Conservation (phyloP, 1,140 invertebrate species). For the Drosophila nigrodunni region DNA sequence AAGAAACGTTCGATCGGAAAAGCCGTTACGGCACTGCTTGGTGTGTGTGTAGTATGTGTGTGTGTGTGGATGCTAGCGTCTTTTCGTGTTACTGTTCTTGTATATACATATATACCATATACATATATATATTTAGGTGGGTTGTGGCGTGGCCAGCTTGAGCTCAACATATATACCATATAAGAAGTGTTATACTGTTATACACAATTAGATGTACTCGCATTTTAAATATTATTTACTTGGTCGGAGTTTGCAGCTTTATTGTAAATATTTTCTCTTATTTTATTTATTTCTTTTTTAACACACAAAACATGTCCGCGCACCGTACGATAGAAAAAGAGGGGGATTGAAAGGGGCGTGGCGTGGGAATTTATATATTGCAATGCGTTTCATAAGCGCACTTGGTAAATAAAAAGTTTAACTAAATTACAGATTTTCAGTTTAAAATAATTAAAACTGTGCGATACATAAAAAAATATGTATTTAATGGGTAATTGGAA, state of each 20-base stretch:
- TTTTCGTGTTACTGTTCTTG: slow-evolving; percentile 44
- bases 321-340: slow-evolving; percentile 40
- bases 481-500: background rate
- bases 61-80: slow-evolving; percentile 57
- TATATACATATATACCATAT: slow-evolving; percentile 48
- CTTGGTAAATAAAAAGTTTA: slow-evolving; percentile 50
- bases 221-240: slow-evolving; percentile 44
- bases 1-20: slow-evolving; percentile 46
- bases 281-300: slow-evolving; percentile 13
- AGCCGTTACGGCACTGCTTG: slow-evolving; percentile 56
- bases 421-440: slow-evolving; percentile 50
- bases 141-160: slow-evolving; percentile 79
- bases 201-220: slow-evolving; percentile 31
- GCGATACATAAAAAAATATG: slow-evolving; percentile 12
- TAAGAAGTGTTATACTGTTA: slow-evolving; percentile 38
- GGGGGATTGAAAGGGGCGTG: slow-evolving; percentile 6
- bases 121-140: slow-evolving; percentile 72
- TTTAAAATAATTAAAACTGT: slow-evolving; percentile 24
- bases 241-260: slow-evolving; percentile 72
- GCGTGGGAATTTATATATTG: slow-evolving; percentile 59
- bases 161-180: slow-evolving; percentile 59
- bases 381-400: slow-evolving; percentile 80
- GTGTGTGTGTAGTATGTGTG: slow-evolving; percentile 28
- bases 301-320: slow-evolving; percentile 61
- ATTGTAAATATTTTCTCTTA: slow-evolving; percentile 17